phyloP scores from a whole-genome alignment of 2,888 invertebrate genomes.

The Bruchidius siliquastri region DNA sequence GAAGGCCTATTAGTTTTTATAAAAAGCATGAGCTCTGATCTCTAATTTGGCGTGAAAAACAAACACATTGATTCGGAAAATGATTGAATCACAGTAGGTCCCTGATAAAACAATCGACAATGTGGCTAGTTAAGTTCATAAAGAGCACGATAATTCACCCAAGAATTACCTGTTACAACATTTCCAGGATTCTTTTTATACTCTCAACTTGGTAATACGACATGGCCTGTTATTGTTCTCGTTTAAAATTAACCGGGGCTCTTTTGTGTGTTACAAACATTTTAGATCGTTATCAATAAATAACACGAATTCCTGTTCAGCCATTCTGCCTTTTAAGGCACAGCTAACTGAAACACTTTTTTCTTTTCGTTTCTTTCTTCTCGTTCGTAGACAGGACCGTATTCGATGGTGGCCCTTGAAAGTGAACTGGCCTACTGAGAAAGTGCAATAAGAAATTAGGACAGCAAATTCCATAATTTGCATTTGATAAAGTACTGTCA shows the following conservation, averaged over 20 bases:
- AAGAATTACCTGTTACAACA: background rate
- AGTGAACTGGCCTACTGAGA: background rate
- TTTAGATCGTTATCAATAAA: slow-evolving; percentile 40
- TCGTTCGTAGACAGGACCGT: background rate
- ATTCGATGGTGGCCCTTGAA: background rate
- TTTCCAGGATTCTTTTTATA: background rate
- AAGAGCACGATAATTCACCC: background rate
- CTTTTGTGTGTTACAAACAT: slow-evolving; percentile 23
- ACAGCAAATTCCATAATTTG: too few species aligned
- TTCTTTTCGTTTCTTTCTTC: slow-evolving; percentile 18
- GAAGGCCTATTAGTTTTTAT: too few species aligned
- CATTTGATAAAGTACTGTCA: too few species aligned
- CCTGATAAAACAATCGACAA: background rate
- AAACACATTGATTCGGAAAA: background rate
- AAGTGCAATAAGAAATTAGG: too few species aligned
- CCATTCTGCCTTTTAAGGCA: slow-evolving; percentile 37
- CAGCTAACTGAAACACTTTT: slow-evolving; percentile 28
- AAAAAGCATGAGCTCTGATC: background rate
- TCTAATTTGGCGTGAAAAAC: background rate
- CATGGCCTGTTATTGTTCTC: slow-evolving; percentile 26
- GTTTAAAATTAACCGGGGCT: slow-evolving; percentile 32
- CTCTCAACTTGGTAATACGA: background rate
- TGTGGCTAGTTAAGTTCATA: background rate
- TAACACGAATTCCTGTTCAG: slow-evolving; percentile 34
- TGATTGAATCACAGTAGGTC: background rate